Percentiles rank a stretch among this genome's conserved stretches.
These are phyloP conservation scores for Druon quercuslanigerum DNA, from an alignment of 1,140 invertebrate species.

Conservation along the genomic window DNA sequence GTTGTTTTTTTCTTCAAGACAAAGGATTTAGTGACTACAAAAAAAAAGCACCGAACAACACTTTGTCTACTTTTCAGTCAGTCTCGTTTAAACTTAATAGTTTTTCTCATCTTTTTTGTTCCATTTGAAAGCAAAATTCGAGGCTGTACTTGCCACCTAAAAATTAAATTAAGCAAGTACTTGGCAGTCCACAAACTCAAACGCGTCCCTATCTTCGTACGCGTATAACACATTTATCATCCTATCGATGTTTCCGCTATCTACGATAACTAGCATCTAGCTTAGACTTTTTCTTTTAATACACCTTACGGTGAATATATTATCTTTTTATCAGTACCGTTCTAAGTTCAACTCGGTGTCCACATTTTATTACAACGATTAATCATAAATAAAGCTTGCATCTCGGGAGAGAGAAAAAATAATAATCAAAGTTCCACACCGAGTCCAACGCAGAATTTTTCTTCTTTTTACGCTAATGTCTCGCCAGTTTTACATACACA, in stretches of 20 bases:
- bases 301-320: slow-evolving; percentile 53
- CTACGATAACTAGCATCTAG: slow-evolving; percentile 61
- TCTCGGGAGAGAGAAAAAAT: not conserved
- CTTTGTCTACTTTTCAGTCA: slow-evolving; percentile 30
- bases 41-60: slow-evolving; percentile 21
- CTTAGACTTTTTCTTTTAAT: slow-evolving; percentile 56
- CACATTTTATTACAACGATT: slow-evolving; percentile 30
- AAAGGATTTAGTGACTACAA: slow-evolving; percentile 12
- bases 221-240: slow-evolving; percentile 55
- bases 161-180: not conserved
- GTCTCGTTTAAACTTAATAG: not conserved
- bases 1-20: too few species aligned
- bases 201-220: slow-evolving; percentile 13
- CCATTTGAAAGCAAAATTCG: not conserved
- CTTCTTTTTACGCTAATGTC: slow-evolving; percentile 43
- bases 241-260: slow-evolving; percentile 49
- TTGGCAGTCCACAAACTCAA: slow-evolving; percentile 23
- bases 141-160: too few species aligned
- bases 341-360: slow-evolving; percentile 62
- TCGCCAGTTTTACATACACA: slow-evolving; percentile 31
- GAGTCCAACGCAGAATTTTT: slow-evolving; percentile 61
- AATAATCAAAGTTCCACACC: slow-evolving; percentile 38
- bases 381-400: not conserved
- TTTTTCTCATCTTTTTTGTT: not conserved
- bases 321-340: slow-evolving; percentile 50